A percentile compares a stretch with the other conserved stretches of the same genome.
Conservation (phyloP, 2,888 invertebrate species). For the Amphipyra berbera region DNA sequence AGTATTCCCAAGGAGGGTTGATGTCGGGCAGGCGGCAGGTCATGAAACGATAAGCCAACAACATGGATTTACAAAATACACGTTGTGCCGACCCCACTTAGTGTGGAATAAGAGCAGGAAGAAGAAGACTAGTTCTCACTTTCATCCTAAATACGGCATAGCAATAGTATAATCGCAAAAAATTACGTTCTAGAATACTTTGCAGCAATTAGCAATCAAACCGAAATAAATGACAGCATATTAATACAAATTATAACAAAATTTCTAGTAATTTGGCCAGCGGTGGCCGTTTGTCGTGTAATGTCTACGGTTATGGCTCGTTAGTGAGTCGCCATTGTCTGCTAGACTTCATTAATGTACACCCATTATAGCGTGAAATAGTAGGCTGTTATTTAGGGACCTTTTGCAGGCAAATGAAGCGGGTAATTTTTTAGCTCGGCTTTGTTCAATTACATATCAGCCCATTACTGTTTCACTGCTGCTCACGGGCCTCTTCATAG, state of each 20-base stretch:
- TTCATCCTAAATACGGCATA: no score
- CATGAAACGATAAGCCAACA: no score
- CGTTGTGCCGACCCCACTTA: no score
- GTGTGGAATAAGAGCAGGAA: no score
- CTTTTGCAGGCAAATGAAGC: constrained; percentile 34
- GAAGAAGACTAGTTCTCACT: no score
- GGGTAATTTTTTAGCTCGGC: constrained; percentile 3
- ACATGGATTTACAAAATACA: no score
- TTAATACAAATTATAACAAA: constrained; percentile 59
- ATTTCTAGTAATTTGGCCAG: constrained; percentile 61
- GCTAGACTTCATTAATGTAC: constrained; percentile 64
- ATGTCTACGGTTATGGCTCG: constrained; percentile 68
- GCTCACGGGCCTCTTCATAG: no score
- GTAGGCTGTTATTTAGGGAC: constrained; percentile 45
- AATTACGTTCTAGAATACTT: neutral
- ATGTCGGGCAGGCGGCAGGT: no score
- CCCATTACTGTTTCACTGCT: no score
- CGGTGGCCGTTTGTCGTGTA: constrained; percentile 62
- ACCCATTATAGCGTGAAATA: constrained; percentile 50
- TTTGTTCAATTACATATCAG: neutral
- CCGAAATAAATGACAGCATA: constrained; percentile 41
- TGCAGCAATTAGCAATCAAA: constrained; percentile 35
- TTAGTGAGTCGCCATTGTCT: constrained; percentile 66
- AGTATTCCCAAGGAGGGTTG: no score
- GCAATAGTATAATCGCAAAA: no score